phyloP scores from a whole-genome alignment of 2,113 vertebrate species.

The Myodes glareolus region DNA sequence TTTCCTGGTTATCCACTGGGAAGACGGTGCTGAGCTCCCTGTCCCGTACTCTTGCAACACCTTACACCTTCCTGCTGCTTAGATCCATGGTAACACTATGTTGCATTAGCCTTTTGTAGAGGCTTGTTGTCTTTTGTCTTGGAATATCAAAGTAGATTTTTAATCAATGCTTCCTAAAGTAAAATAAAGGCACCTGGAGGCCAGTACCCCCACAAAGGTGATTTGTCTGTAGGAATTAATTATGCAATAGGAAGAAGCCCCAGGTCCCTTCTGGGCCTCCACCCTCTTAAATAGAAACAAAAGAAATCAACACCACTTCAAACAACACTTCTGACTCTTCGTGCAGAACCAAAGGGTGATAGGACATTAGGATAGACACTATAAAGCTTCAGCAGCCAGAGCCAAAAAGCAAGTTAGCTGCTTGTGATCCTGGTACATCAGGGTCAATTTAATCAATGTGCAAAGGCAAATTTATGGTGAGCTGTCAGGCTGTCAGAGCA shows the following conservation, averaged over 20 bases:
- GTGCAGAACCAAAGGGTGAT: not conserved
- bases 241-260: not conserved
- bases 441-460: constrained; percentile 7
- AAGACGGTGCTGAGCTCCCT: not conserved
- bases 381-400: constrained; percentile 25
- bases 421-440: constrained; percentile 16
- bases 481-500: not conserved
- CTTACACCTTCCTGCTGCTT: not conserved
- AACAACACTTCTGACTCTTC: not conserved
- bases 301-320: not conserved
- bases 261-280: not conserved
- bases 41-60: not conserved
- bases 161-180: constrained; percentile 8
- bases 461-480: constrained; percentile 33
- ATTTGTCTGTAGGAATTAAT: not conserved
- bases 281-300: not conserved
- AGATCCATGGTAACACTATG: not conserved
- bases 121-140: not conserved
- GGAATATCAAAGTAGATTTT: not conserved
- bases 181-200: not conserved
- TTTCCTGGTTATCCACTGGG: not conserved
- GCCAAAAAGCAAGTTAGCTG: constrained; percentile 26
- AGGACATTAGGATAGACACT: not conserved
- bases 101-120: not conserved
- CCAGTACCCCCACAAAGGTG: not conserved